These are phyloP conservation scores for Seira sanloemensis DNA, from an alignment of 2,888 invertebrate species.

Conservation along the genomic window DNA sequence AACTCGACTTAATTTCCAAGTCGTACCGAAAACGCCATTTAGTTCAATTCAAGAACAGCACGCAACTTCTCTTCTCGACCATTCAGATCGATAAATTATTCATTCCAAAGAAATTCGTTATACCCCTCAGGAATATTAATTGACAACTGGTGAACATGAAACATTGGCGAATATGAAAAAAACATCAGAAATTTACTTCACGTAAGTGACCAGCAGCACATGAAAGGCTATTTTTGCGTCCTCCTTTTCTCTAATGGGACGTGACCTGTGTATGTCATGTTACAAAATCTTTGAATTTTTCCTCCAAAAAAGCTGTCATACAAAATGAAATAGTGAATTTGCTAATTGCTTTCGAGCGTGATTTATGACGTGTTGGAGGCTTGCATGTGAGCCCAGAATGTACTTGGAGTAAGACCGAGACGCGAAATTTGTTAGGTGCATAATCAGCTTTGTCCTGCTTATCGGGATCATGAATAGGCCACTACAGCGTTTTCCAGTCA, in stretches of 20 bases:
- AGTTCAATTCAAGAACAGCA: not conserved
- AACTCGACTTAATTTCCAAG: not conserved
- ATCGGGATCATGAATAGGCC: not conserved
- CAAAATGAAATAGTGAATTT: slow-evolving; percentile 32
- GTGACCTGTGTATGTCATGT: not conserved
- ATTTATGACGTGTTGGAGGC: slow-evolving; percentile 67
- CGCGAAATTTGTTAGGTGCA: no score
- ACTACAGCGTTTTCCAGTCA: not conserved
- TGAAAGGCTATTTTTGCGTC: not conserved
- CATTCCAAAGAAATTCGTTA: slow-evolving; percentile 14
- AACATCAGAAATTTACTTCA: not conserved
- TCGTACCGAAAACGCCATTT: not conserved
- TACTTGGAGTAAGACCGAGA: no score
- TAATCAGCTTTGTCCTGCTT: not conserved
- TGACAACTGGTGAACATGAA: slow-evolving; percentile 27
- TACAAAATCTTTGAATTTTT: not conserved
- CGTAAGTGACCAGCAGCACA: slow-evolving; percentile 12
- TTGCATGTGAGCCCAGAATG: slow-evolving; percentile 42
- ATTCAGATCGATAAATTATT: slow-evolving; percentile 31
- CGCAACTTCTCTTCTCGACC: not conserved
- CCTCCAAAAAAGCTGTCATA: not conserved
- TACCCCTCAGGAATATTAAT: slow-evolving; percentile 43
- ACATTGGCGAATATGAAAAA: slow-evolving; percentile 17
- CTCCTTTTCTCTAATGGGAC: not conserved
- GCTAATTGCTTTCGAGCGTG: slow-evolving; percentile 62